Base-by-base conservation (phyloP, 2,888 invertebrate genomes). In the Leptopilina drosophilae region DNA sequence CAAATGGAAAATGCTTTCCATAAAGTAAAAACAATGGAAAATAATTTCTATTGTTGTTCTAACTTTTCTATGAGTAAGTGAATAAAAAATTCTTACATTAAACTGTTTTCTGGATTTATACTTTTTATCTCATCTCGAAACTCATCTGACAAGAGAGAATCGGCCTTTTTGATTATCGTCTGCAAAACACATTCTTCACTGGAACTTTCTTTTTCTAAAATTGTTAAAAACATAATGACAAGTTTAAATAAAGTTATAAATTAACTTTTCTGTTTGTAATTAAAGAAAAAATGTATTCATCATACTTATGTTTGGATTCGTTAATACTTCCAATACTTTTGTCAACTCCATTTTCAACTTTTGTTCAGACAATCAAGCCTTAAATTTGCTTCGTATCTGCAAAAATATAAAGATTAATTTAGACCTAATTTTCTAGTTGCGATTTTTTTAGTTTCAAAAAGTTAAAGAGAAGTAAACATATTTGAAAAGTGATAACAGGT, bases 61-160 rank as follows among this genome's bases (percentile, higher is more conserved):
- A 26, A 26, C 3, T 77, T 62, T 42, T 40, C 77, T 75, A 49
- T 49, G 11, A 49, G 4, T 9, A 49, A 49, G 11, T 11, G 0
- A 49, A 49, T 49, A 49, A 49, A 8, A 49, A 49, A 49, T 1
- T 11, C 42, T 69, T 82, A 83, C 84, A 77, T 69, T 49, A 77
- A 20, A 26, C 81, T 75, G n/a, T 40, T 46, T 8, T 79, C 77
- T 42, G 78, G 26, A 15, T 62, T 76, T 62, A 93, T 88, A 84
- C 92, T 89, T 20, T 89, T 89, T 12, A 91, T 87, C 82, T 92
- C 90, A 14, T 85, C 75, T 82, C 91, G 86, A 89, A 93, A 85
- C 81, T 89, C 85, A 88, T 93, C 91, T 69, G 94, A 91, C 84
- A 93, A 90, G 83, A 90, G 87, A 59, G 93, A 90, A 83, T 81